Evolutionary conservation across 2,113 vertebrate species (phyloP).

Genomic region (Syrrhaptes paradoxus): DNA sequence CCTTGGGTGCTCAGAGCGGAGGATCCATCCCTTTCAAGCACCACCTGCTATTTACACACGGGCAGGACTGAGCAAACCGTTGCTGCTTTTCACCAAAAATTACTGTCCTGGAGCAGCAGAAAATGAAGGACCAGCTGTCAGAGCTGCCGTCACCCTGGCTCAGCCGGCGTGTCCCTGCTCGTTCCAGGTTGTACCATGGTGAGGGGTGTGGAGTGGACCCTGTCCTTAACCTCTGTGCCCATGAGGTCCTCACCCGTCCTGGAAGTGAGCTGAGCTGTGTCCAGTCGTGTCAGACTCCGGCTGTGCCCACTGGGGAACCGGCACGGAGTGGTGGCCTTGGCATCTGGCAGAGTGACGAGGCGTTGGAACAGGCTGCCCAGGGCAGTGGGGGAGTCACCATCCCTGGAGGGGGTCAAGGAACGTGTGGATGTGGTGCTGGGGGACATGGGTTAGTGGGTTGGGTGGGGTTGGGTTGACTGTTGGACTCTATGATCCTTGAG

Average conservation of each 20-base stretch:
- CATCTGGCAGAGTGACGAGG: not conserved
- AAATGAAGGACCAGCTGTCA: not conserved
- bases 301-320: not conserved
- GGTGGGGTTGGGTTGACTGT: no score
- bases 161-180: rapidly evolving
- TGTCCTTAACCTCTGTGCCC: not conserved
- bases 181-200: rapidly evolving
- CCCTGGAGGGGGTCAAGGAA: no score
- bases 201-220: rapidly evolving
- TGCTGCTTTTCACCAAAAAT: not conserved
- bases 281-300: rapidly evolving
- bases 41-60: not conserved
- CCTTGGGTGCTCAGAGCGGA: not conserved
- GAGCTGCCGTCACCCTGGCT: not conserved
- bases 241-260: not conserved
- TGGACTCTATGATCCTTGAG: no score
- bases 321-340: not conserved
- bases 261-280: not conserved
- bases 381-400: no score
- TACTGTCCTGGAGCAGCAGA: not conserved
- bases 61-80: not conserved
- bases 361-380: no score
- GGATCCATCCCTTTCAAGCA: not conserved
- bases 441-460: no score
- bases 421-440: no score